phyloP scores from a whole-genome alignment of 2,797 vertebrate species.

The Acipenser ruthenus region DNA sequence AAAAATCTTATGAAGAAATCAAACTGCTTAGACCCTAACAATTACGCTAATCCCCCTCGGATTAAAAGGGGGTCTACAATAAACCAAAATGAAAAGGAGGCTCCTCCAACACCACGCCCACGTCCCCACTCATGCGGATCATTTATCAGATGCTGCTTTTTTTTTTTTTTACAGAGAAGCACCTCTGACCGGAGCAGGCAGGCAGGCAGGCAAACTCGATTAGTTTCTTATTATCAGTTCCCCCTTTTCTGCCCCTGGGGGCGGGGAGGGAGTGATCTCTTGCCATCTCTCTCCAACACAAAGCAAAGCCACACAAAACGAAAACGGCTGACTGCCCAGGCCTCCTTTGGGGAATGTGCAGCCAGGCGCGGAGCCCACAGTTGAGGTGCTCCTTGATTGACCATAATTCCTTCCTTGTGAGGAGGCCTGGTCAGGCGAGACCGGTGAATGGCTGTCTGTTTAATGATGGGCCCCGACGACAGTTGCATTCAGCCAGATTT shows the following conservation, averaged over 20 bases:
- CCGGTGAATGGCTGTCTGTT: constrained; percentile 45
- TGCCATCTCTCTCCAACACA: constrained; percentile 43
- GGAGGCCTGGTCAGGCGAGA: constrained; percentile 32
- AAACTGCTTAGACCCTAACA: neutral
- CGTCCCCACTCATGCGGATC: too few relatives aligned
- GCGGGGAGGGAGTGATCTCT: constrained; percentile 41
- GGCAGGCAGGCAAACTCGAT: too few relatives aligned
- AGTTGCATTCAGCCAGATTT: constrained; percentile 46
- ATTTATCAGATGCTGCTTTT: too few relatives aligned
- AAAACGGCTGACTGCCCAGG: constrained; percentile 15
- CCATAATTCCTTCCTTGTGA: constrained; percentile 20
- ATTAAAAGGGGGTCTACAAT: too few relatives aligned
- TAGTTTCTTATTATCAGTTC: too few relatives aligned
- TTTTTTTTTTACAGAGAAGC: too few relatives aligned
- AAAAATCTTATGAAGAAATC: neutral
- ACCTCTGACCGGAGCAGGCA: too few relatives aligned
- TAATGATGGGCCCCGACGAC: constrained; percentile 47
- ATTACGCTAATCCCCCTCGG: neutral
- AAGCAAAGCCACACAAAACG: constrained; percentile 27
- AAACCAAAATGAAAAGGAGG: too few relatives aligned
- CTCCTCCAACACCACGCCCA: too few relatives aligned
- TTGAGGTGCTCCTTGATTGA: neutral
- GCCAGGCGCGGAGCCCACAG: constrained; percentile 8
- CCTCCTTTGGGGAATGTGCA: constrained; percentile 19
- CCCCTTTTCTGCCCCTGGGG: too few relatives aligned